These are phyloP conservation scores for Lycophotia porphyrea DNA, from an alignment of 2,888 invertebrate species.

Conservation along the genomic window DNA sequence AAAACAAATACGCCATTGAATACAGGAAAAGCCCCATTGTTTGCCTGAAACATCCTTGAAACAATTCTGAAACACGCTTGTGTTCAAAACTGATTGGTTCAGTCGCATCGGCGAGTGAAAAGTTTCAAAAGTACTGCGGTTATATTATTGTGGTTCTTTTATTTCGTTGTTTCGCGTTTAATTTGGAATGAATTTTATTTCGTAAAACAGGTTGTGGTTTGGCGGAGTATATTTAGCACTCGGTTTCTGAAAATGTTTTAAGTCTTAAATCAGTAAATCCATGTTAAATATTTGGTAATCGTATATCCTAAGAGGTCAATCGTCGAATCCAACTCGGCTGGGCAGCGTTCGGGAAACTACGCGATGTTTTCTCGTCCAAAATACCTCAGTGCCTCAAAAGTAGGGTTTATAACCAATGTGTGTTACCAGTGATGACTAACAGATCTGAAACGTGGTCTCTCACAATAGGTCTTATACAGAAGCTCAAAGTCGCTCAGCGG, in stretches of 20 bases:
- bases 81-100: slow-evolving; percentile 48
- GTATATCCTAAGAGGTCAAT: no score
- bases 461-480: no score
- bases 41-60: slow-evolving; percentile 50
- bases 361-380: no score
- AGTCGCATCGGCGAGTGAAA: slow-evolving; percentile 34
- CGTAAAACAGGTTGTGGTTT: not conserved
- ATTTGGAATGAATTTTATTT: slow-evolving; percentile 22
- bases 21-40: slow-evolving; percentile 43
- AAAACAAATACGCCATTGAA: slow-evolving; percentile 55
- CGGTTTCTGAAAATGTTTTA: not conserved
- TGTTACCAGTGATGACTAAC: no score
- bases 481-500: no score
- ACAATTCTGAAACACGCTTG: slow-evolving; percentile 50
- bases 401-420: no score
- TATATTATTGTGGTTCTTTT: slow-evolving; percentile 27
- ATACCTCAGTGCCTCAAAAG: no score
- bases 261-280: not conserved
- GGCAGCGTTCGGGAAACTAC: no score
- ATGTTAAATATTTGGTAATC: not conserved
- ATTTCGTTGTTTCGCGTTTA: slow-evolving; percentile 15
- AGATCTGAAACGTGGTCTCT: no score
- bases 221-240: not conserved
- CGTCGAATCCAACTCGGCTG: no score
- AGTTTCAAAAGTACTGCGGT: slow-evolving; percentile 43